Base-by-base conservation (phyloP, 2,113 vertebrate species). In the Neopipo cinnamomea region DNA sequence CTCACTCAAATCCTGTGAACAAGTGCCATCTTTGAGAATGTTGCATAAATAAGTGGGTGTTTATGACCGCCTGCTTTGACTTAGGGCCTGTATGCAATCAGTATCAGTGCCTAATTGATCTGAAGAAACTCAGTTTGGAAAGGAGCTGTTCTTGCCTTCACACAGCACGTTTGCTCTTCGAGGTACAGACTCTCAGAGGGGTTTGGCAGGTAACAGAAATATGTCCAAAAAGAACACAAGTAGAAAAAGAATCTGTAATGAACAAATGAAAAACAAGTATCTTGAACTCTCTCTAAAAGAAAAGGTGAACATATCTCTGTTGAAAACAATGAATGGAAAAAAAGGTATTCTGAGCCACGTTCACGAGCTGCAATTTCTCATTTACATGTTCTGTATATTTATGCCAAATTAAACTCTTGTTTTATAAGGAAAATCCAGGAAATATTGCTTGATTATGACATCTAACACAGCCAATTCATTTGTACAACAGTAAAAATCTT, bases 1-100 rank as follows among this genome's bases (percentile, higher is more conserved):
- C 9, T 16, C 3, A 16, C 20, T 47, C 3, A 0, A 8, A 35
- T 11, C 10, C 52, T 79, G 20, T 59, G 44, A 85, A 41, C 0
- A 2, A 81, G 13, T 2, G 2, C 12, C 19, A 44, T 11, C 33
- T 44, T n/a, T 25, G 33, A 67, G 12, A 23, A 41, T 25, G 3
- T 25, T 47, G 11, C 27, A 4, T 6, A 75, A 61, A 10, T n/a
- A 44, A 74, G 7, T 33, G 25, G n/a, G 22, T 41, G 5, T 52
- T 80, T 31, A 56, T 35, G 21, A 52, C 3, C 12, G 27, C 52
- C 11, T 46, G 7, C 20, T 65, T 71, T 75, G 18, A 65, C 8
- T n/a, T 59, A 41, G 19, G 22, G 3, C 13, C 31, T 49, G 5
- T 24, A 46, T 24, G 14, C 12, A 59, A 49, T 18, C 0, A 0